phyloP scores from a whole-genome alignment of 2,888 invertebrate genomes.

The Selenia dentaria region DNA sequence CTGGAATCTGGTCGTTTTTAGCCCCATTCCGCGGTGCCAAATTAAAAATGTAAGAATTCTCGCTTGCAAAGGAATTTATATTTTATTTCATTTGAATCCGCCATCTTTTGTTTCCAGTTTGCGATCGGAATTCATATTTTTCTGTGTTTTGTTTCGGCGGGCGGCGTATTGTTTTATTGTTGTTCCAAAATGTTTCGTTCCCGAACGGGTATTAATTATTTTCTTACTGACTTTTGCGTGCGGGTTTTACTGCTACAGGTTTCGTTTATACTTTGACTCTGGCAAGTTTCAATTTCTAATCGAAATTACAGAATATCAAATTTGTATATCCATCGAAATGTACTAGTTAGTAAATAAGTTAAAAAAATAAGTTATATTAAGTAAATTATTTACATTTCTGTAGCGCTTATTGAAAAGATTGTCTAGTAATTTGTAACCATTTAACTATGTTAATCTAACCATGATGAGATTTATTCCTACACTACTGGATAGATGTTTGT shows the following conservation, averaged over 20 bases:
- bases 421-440: too few species aligned
- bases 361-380: too few species aligned
- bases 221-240: slow-evolving; percentile 54
- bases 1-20: slow-evolving; percentile 77
- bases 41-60: slow-evolving; percentile 85
- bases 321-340: too few species aligned
- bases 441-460: too few species aligned
- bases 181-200: slow-evolving; percentile 71
- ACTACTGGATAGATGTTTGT: too few species aligned
- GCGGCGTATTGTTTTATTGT: slow-evolving; percentile 79
- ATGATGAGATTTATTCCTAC: too few species aligned
- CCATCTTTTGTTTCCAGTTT: slow-evolving; percentile 80
- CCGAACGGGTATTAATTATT: slow-evolving; percentile 79
- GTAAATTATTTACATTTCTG: too few species aligned
- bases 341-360: too few species aligned
- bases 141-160: slow-evolving; percentile 82
- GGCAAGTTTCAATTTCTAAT: neutral
- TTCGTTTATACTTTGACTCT: slow-evolving; percentile 1
- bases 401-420: too few species aligned
- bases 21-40: slow-evolving; percentile 72
- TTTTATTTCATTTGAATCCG: slow-evolving; percentile 84
- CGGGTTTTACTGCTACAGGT: slow-evolving; percentile 4
- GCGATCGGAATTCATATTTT: slow-evolving; percentile 84
- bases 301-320: too few species aligned
- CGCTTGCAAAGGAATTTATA: slow-evolving; percentile 82